A percentile compares a stretch with the other conserved stretches of the same genome.
These are phyloP conservation scores for Mirza zaza DNA, from an alignment of 2,113 vertebrate genomes.

Conservation along the genomic window DNA sequence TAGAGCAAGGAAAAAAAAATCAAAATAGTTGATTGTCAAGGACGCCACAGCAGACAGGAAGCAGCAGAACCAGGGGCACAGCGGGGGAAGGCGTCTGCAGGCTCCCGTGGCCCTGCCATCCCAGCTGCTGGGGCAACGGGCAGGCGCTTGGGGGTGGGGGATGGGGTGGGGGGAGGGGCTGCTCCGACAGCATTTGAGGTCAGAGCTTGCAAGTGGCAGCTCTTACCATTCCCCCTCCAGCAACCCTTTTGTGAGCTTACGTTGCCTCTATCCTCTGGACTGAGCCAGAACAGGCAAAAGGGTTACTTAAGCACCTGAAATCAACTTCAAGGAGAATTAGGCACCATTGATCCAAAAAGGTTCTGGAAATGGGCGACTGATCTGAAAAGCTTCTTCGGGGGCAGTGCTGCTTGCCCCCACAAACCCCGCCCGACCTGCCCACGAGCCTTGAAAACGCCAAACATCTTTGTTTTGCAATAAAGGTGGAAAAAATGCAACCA, in stretches of 20 bases:
- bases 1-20: not conserved
- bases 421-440: not conserved
- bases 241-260: accelerated
- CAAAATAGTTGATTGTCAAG: not conserved
- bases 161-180: no score
- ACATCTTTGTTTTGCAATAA: not conserved
- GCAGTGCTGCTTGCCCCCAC: accelerated
- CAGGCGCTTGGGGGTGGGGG: not conserved
- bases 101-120: accelerated
- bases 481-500: not conserved
- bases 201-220: accelerated
- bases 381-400: not conserved
- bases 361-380: no score
- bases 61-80: not conserved
- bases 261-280: not conserved
- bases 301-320: not conserved
- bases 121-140: accelerated
- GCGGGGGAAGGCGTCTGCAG: accelerated
- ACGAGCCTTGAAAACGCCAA: not conserved
- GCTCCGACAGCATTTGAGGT: no score
- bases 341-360: not conserved
- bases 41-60: accelerated
- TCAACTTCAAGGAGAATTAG: not conserved
- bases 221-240: accelerated
- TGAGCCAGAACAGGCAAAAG: not conserved